These are phyloP conservation scores for Rhadina sibilatrix DNA, from an alignment of 2,113 vertebrate species.

Conservation along the genomic window DNA sequence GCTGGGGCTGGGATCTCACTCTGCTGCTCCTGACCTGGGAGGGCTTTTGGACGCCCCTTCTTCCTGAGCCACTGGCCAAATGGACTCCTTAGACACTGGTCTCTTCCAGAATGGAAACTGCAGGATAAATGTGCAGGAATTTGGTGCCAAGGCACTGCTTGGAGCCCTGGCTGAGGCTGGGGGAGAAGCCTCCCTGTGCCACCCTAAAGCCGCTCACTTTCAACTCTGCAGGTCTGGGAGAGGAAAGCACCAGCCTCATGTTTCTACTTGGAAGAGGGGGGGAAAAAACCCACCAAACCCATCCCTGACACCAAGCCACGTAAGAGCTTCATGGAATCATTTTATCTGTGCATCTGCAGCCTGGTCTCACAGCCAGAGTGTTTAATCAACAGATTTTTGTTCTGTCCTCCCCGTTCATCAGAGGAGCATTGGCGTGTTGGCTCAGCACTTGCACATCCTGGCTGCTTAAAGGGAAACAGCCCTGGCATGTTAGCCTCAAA, in stretches of 20 bases:
- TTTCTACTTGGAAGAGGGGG: not conserved
- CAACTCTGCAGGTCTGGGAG: not conserved
- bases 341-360: not conserved
- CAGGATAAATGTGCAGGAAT: not conserved
- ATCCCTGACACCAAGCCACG: not conserved
- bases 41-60: not conserved
- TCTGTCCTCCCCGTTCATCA: not conserved
- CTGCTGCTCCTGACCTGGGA: not conserved
- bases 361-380: not conserved
- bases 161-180: not conserved
- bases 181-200: not conserved
- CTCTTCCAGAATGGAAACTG: not conserved
- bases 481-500: not conserved
- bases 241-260: not conserved
- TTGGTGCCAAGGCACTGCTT: not conserved
- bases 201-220: not conserved
- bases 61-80: not conserved
- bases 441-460: not conserved
- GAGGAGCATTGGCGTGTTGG: not conserved
- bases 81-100: not conserved
- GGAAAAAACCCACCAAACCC: not conserved
- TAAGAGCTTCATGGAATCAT: not conserved
- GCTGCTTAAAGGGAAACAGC: not conserved
- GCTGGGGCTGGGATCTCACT: not conserved
- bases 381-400: conserved; percentile 15